phyloP scores from a whole-genome alignment of 2,797 vertebrate genomes.

The Parauchenoglanis ngamensis region DNA sequence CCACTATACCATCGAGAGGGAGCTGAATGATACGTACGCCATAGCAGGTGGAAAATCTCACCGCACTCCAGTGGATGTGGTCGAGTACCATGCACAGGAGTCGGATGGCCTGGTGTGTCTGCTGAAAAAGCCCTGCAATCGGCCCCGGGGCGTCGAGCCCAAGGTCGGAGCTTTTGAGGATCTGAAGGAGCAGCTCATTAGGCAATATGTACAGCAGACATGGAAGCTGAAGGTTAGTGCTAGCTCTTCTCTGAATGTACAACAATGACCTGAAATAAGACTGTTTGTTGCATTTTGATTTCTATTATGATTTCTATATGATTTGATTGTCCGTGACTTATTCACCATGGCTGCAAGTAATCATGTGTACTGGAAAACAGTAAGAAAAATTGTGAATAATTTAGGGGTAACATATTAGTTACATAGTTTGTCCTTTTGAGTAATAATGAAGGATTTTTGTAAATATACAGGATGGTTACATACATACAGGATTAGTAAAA shows the following conservation, averaged over 20 bases:
- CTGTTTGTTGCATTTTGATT: background rate
- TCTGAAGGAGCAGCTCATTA: slow-evolving; percentile 91
- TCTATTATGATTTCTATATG: no score
- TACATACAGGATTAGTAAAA: background rate
- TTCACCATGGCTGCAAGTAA: background rate
- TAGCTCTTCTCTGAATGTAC: background rate
- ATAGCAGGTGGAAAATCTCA: slow-evolving; percentile 90
- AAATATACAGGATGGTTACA: background rate
- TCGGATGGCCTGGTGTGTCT: slow-evolving; percentile 87
- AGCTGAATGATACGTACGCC: slow-evolving; percentile 84
- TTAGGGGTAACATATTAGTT: no score
- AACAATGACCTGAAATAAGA: background rate
- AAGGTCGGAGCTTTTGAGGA: slow-evolving; percentile 94
- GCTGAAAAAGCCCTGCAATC: slow-evolving; percentile 84
- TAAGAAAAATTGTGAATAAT: background rate
- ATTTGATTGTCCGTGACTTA: background rate
- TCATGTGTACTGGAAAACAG: no score
- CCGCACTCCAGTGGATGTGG: slow-evolving; percentile 81
- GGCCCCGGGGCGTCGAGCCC: slow-evolving; percentile 86
- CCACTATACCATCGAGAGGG: slow-evolving; percentile 94
- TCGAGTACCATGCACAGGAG: slow-evolving; percentile 89
- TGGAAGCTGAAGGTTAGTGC: slow-evolving; percentile 90
- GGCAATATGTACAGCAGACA: slow-evolving; percentile 89
- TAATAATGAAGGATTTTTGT: background rate
- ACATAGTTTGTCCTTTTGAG: background rate